Conservation (phyloP, 2,113 vertebrate species). For the Dipodomys stephensi region DNA sequence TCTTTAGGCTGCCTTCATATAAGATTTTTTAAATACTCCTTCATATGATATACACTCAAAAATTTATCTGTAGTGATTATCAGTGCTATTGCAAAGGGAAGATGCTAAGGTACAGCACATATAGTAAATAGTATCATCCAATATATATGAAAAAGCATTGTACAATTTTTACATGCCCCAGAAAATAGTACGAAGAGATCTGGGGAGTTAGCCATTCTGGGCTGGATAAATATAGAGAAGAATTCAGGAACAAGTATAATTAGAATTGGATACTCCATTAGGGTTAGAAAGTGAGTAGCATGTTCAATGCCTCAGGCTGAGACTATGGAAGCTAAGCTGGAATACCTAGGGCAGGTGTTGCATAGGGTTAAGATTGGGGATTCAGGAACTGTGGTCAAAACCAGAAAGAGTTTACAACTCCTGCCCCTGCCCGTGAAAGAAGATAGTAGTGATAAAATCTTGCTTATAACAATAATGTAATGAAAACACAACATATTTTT, state of each 20-base stretch:
- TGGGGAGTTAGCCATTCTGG: background rate
- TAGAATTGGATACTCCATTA: background rate
- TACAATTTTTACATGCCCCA: background rate
- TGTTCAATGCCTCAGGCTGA: background rate
- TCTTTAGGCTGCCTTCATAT: background rate
- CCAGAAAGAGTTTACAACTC: background rate
- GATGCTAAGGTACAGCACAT: background rate
- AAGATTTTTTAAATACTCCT: constrained; percentile 23
- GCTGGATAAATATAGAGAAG: background rate
- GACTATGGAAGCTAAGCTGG: background rate
- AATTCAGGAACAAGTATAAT: background rate
- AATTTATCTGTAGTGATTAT: background rate
- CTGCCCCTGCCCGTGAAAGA: background rate
- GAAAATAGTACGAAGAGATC: background rate
- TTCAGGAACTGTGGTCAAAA: background rate
- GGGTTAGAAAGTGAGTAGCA: background rate
- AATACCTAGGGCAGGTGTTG: background rate
- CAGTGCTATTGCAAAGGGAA: background rate
- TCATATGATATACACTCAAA: background rate
- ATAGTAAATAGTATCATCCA: background rate
- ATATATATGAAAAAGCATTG: background rate
- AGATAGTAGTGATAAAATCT: background rate
- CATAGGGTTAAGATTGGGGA: background rate
- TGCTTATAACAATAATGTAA: background rate
- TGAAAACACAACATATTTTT: background rate